phyloP scores from a whole-genome alignment of 2,797 vertebrate genomes.

The Champsocephalus gunnari region DNA sequence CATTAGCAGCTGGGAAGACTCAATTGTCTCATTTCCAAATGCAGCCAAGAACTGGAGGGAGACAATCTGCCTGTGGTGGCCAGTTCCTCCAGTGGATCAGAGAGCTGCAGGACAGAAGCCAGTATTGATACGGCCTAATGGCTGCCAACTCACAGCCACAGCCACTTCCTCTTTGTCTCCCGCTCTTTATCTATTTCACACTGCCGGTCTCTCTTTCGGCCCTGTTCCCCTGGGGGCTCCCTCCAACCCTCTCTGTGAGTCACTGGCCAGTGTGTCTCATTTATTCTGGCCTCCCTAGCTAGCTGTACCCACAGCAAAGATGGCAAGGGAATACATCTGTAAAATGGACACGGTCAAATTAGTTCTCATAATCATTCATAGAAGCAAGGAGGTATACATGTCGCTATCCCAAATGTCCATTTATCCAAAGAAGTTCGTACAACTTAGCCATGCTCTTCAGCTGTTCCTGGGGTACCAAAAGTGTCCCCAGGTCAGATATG shows the following conservation, averaged over 20 bases:
- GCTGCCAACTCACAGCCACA: constrained; percentile 57
- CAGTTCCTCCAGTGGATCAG: constrained; percentile 42
- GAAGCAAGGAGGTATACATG: constrained; percentile 4
- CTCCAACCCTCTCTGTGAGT: constrained; percentile 34
- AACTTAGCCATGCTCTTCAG: neutral
- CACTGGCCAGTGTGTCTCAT: constrained; percentile 33
- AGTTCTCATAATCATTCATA: constrained; percentile 24
- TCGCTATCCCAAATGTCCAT: constrained; percentile 5
- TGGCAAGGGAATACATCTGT: constrained; percentile 13
- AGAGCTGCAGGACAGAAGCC: constrained; percentile 42
- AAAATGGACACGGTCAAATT: constrained; percentile 27
- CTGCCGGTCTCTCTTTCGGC: constrained; percentile 22
- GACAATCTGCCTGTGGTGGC: constrained; percentile 19
- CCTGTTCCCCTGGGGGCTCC: constrained; percentile 14
- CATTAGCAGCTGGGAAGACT: constrained; percentile 11
- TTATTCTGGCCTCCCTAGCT: constrained; percentile 27
- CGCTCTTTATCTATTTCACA: constrained; percentile 30
- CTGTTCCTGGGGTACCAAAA: neutral
- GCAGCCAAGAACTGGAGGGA: constrained; percentile 29
- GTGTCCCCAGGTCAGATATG: neutral
- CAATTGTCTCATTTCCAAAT: constrained; percentile 42
- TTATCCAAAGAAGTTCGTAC: neutral
- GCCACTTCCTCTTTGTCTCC: constrained; percentile 36
- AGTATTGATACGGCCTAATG: constrained; percentile 65
- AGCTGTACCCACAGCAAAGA: constrained; percentile 18